These are phyloP conservation scores for Enteromius mattozi DNA, from an alignment of 2,797 vertebrate species.

Conservation along the genomic window DNA sequence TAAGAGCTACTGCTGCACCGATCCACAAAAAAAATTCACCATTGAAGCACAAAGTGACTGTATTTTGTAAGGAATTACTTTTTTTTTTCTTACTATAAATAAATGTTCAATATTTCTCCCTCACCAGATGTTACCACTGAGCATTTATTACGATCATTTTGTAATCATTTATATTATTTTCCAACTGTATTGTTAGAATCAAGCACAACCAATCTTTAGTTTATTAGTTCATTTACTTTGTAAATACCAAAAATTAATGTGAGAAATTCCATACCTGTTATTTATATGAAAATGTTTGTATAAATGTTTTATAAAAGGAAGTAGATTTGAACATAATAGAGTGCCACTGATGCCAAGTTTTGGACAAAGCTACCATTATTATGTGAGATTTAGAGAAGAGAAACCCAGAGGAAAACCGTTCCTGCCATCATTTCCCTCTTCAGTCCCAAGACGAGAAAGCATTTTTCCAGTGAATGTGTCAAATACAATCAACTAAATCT, in stretches of 20 bases:
- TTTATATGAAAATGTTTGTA: not conserved
- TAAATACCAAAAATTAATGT: not conserved
- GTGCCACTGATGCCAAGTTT: not conserved
- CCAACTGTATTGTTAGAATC: not conserved
- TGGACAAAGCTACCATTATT: not conserved
- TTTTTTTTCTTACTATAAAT: not conserved
- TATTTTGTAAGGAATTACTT: constrained; percentile 13
- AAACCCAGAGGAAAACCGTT: not conserved
- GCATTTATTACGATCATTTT: not conserved
- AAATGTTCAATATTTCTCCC: not conserved
- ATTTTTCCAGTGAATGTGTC: not conserved
- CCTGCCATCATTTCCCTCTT: not conserved
- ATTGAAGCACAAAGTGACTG: constrained; percentile 55
- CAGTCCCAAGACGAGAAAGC: not conserved
- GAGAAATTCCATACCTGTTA: not conserved
- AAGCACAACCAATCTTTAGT: not conserved
- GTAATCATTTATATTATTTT: not conserved
- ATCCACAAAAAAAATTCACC: accelerated
- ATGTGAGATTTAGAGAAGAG: not conserved
- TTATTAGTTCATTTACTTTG: not conserved
- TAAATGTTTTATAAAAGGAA: not conserved
- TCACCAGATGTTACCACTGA: not conserved
- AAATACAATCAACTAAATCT: not conserved
- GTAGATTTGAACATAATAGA: not conserved
- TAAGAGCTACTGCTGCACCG: constrained; percentile 61